phyloP scores from a whole-genome alignment of 2,888 invertebrate species.

The Oscheius myriophilus region DNA sequence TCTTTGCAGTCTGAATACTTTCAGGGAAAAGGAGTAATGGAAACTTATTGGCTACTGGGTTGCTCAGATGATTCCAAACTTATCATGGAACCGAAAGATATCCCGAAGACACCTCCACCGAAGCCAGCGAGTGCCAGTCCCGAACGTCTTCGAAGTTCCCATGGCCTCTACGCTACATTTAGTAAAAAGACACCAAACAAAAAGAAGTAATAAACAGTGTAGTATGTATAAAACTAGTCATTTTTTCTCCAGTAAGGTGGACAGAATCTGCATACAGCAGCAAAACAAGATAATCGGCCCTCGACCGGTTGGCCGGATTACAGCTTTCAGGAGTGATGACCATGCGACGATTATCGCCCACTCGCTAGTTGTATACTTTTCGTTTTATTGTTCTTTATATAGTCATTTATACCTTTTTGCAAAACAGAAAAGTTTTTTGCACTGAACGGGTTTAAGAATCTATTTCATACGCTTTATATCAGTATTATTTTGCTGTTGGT shows the following conservation, averaged over 20 bases:
- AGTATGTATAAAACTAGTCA: constrained; percentile 12
- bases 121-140: constrained; percentile 13
- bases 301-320: constrained; percentile 21
- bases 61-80: constrained; percentile 22
- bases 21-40: constrained; percentile 70
- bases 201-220: too few relatives aligned
- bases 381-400: too few relatives aligned
- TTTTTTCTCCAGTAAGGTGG: not conserved
- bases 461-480: too few relatives aligned
- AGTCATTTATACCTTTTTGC: too few relatives aligned
- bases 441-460: too few relatives aligned
- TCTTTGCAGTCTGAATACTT: constrained; percentile 15
- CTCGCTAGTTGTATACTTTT: too few relatives aligned
- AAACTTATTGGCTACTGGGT: constrained; percentile 68
- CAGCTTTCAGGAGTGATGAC: not conserved
- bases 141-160: constrained; percentile 1
- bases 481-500: too few relatives aligned
- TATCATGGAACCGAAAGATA: constrained; percentile 7
- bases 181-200: not conserved
- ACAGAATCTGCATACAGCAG: not conserved
- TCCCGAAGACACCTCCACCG: constrained; percentile 4
- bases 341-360: too few relatives aligned
- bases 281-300: constrained; percentile 20
- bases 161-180: constrained; percentile 22
- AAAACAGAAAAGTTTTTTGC: too few relatives aligned